These are phyloP conservation scores for Acropora tenuis DNA, from an alignment of 64 coral and sea anemone species.

Conservation along the genomic window DNA sequence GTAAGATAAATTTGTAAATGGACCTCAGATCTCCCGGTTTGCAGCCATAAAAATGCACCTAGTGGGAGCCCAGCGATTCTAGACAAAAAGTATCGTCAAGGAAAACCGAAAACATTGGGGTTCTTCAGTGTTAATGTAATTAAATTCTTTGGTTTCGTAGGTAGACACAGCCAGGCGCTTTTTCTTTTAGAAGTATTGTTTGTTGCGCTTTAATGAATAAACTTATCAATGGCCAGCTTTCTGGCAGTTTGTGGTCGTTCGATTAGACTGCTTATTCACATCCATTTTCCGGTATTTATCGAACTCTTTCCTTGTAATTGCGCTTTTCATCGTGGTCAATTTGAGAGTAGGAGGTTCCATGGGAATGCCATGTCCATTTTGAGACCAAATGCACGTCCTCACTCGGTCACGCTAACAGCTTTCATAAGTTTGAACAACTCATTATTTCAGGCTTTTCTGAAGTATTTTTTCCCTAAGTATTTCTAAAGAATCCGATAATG, in stretches of 20 bases:
- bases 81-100: constrained; percentile 35
- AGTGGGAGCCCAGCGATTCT: constrained; percentile 42
- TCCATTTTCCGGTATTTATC: neutral
- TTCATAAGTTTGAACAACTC: neutral
- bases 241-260: neutral
- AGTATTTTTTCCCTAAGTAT: neutral
- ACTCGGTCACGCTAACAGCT: neutral
- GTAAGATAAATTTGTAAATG: constrained; percentile 27
- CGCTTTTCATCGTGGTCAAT: neutral
- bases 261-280: neutral
- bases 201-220: neutral
- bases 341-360: constrained; percentile 13
- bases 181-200: constrained; percentile 1
- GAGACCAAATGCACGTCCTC: neutral
- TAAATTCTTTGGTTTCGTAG: constrained; percentile 42
- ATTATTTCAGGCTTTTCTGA: neutral
- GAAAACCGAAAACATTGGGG: constrained; percentile 57
- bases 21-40: neutral
- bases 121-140: constrained; percentile 44
- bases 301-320: neutral
- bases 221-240: neutral
- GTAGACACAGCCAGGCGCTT: constrained; percentile 39
- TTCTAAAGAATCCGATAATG: neutral
- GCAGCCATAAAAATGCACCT: constrained; percentile 10
- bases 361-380: constrained; percentile 14